Evolutionary conservation across 2,113 vertebrate genomes (phyloP).

Genomic region (Corythoichthys haematopterus): DNA sequence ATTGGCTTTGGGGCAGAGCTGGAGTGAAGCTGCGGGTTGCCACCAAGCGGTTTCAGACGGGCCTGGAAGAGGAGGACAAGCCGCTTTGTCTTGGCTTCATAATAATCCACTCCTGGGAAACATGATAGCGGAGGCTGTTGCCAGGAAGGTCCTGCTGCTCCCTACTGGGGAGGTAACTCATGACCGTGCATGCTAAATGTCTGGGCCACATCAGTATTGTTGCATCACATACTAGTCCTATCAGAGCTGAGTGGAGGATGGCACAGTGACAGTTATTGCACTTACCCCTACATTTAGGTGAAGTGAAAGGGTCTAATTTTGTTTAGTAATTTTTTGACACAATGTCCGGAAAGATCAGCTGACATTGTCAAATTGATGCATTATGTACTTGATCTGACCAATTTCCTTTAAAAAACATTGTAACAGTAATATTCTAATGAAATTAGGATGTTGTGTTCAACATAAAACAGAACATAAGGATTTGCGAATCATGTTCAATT

Average conservation of each 20-base stretch:
- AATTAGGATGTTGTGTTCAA: too few species aligned
- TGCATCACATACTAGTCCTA: neutral
- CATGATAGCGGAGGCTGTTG: constrained; percentile 33
- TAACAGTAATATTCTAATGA: neutral
- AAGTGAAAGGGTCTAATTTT: neutral
- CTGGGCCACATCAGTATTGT: constrained; percentile 3
- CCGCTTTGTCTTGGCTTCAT: constrained; percentile 59
- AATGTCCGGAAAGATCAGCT: neutral
- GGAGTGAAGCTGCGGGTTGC: constrained; percentile 36
- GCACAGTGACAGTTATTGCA: neutral
- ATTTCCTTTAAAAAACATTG: neutral
- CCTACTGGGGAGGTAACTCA: constrained; percentile 25
- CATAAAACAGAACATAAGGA: too few species aligned
- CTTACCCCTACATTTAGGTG: constrained; percentile 6
- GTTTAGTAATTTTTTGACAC: neutral
- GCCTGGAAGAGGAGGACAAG: constrained; percentile 41
- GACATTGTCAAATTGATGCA: neutral
- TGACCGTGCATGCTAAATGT: constrained; percentile 6
- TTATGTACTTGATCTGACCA: neutral
- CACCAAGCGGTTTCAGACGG: constrained; percentile 42
- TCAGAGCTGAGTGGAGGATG: neutral
- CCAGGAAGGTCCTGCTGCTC: constrained; percentile 37
- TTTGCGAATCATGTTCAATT: too few species aligned
- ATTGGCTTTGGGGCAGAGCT: constrained; percentile 50
- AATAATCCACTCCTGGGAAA: constrained; percentile 56